Base-by-base conservation (phyloP, 1,140 invertebrate genomes). In the Drosophila mayri region DNA sequence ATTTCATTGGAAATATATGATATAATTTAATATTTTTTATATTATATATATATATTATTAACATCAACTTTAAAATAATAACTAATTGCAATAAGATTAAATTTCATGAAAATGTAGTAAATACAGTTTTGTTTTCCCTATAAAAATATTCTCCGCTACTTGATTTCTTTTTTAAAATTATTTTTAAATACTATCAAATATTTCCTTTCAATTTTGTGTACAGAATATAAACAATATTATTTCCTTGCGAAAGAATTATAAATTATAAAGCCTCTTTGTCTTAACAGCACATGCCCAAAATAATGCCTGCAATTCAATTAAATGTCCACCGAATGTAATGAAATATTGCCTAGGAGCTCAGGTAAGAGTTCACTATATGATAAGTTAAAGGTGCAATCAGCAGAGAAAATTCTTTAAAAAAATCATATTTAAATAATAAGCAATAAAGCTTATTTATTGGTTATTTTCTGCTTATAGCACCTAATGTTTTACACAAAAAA, bases 321-420 rank as follows among this genome's bases (percentile, higher is more conserved):
- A 73, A 9, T 95, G 95, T 81, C 94, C 93, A 30, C 67, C 79
- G 38, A 87, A 93, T 47, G 94, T 95, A 90, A 93, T 94, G 63
- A 93, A 88, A 44, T 95, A 95, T 85, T 95, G 95, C 76, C 79
- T 92, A 30, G 93, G 94, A 70, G 81, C 78, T 16, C 62, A 76
- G 74, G 74, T 76, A 61, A 60, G 41, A 49, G n/a, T 49, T 14
- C 1, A 28, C 22, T 22, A 22, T 22, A 22, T 11, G 4, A 46
- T 20, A 35, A 40, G 11, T 6, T 12, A 50, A 1, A 20, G 5
- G 4, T 0, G 8, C 30, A 20, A 3, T 25, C 1, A n/a, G 35
- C 20, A 40, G 20, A 57, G 10, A 54, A 54, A 1, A 16, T 35
- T 11, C 18, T 20, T 52, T 2, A 16, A 22, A 16, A 3, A 54